Base-by-base conservation (phyloP, 2,113 vertebrate genomes). In the Nesoenas mayeri region DNA sequence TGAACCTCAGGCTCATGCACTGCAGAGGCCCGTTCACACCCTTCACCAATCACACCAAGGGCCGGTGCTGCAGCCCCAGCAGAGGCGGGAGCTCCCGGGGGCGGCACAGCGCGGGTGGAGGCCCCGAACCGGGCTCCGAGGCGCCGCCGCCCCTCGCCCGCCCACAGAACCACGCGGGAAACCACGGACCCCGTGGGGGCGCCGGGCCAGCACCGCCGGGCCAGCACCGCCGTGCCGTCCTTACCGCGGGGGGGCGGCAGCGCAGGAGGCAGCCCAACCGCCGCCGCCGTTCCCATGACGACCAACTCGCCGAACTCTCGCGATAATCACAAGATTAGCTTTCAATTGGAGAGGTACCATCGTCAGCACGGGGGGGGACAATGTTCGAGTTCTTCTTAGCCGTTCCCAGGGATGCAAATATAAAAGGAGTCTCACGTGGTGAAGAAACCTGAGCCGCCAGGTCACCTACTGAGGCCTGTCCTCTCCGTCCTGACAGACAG, bases 351-450 rank as follows among this genome's bases (percentile, higher is more conserved):
- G 10, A 15, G 2, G 50, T 29, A 24, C 91, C 85, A 66, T 12
- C 2, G 5, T 0, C 26, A 11, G 7, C 24, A 19, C 5, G 7
- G 38, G 54, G 3, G 3, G 3, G 0, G n/a, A 8, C 4, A 2
- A 1, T 2, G 12, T 5, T 5, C 18, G 7, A 5, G 12, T 2
- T 9, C 5, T 12, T 42, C 0, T 19, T 24, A 9, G 14, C 7
- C 1, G 0, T 6, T 7, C 2, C 1, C 7, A 0, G 24, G 2
- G 7, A 1, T 5, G 15, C 3, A 5, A 17, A 12, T 2, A 5
- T 16, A 6, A 28, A 4, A 4, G 22, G 32, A 14, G 6, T 50
- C 2, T 28, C 15, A 1, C 18, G 32, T 29, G 67, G 15, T 44
- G 10, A 6, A 6, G 4, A 8, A 28, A 17, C 6, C 4, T 2